Evolutionary conservation across 1,140 invertebrate genomes (phyloP).

Genomic region (Protaetia brevitarsis): DNA sequence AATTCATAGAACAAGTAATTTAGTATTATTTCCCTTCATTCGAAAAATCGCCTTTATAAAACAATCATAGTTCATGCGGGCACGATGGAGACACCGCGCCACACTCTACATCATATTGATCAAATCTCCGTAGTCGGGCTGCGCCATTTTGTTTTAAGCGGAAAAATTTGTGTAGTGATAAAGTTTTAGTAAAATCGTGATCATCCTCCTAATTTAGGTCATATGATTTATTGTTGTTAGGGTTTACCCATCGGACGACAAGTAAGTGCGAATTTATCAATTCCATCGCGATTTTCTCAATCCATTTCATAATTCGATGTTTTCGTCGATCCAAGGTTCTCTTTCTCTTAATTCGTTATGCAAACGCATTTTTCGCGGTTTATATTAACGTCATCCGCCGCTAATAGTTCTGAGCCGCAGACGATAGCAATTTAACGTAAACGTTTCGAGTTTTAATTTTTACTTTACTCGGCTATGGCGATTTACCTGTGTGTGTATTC

Average conservation of each 20-base stretch:
- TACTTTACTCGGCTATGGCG: neutral
- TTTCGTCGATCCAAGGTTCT: constrained; percentile 22
- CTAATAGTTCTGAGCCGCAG: neutral
- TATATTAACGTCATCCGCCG: neutral
- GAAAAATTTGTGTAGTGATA: constrained; percentile 41
- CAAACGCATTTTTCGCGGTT: neutral
- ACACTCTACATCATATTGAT: constrained; percentile 53
- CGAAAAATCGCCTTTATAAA: neutral
- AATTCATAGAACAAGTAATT: too few species aligned
- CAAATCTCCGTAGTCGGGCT: constrained; percentile 48
- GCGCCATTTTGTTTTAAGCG: constrained; percentile 49
- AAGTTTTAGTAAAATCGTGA: constrained; percentile 53
- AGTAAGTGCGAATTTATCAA: constrained; percentile 49
- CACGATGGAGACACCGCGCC: constrained; percentile 4
- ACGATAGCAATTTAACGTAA: neutral
- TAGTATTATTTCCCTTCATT: too few species aligned
- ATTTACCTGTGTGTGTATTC: neutral
- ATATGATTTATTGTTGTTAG: constrained; percentile 58
- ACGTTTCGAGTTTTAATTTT: neutral
- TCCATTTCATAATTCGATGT: constrained; percentile 42
- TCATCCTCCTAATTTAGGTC: constrained; percentile 55
- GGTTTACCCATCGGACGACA: constrained; percentile 67
- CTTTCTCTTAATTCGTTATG: neutral
- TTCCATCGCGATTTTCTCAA: constrained; percentile 31
- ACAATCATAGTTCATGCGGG: constrained; percentile 19